A percentile compares a stretch with the other conserved stretches of the same genome.
phyloP scores from a whole-genome alignment of 2,113 vertebrate species.

The Petroica traversi region DNA sequence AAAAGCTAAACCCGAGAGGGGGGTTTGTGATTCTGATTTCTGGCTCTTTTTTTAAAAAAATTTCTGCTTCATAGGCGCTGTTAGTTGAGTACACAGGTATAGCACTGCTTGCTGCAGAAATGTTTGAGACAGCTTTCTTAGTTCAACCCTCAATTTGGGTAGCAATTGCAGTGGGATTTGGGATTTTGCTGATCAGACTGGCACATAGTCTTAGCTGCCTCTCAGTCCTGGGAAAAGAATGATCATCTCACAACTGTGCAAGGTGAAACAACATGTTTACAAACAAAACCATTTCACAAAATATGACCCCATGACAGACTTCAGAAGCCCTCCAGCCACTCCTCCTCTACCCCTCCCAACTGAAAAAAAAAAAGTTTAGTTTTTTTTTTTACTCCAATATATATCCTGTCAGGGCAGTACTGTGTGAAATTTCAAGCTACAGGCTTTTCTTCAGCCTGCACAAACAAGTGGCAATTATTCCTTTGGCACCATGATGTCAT shows the following conservation, averaged over 20 bases:
- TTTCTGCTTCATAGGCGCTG: not conserved
- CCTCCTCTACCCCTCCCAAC: not conserved
- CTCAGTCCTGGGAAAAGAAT: not conserved
- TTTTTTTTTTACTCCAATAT: not conserved
- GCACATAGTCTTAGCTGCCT: not conserved
- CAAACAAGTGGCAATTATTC: not conserved
- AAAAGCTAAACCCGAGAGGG: not conserved
- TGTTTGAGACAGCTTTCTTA: not conserved
- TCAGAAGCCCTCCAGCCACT: not conserved
- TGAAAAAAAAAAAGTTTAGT: not conserved
- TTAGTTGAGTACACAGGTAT: rapidly evolving
- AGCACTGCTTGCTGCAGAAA: not conserved
- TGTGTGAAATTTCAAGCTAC: not conserved
- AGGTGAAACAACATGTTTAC: not conserved
- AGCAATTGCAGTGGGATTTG: not conserved
- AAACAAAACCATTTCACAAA: not conserved
- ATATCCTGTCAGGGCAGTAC: not conserved
- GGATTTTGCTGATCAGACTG: not conserved
- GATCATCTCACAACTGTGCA: not conserved
- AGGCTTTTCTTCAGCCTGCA: not conserved
- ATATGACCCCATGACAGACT: not conserved
- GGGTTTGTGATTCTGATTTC: not conserved
- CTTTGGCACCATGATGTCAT: conserved; percentile 6
- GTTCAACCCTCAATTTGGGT: not conserved
- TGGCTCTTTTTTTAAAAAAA: not conserved